Base-by-base conservation (phyloP, 1,140 invertebrate genomes). In the Drosophila punjabiensis region DNA sequence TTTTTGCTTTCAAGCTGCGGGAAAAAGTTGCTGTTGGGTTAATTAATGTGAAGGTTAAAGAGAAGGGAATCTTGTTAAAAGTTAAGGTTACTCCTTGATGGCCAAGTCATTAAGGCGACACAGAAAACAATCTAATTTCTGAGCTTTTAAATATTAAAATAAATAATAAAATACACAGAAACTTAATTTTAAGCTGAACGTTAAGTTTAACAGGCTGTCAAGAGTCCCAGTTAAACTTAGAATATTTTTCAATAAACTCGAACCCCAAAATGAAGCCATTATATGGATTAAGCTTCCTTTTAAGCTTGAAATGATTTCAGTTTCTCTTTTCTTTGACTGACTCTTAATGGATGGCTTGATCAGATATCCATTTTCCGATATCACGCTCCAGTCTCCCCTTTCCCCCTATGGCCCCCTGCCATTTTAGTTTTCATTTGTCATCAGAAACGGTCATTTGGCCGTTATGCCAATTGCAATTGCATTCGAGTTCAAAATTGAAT, bases 391-490 rank as follows among this genome's bases (percentile, higher is more conserved):
- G 1, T 24, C 24, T 24, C 24, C 3, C 3, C 24, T 24, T 55
- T n/a, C 39, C 24, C 39, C 14, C 33, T 0, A n/a, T 20, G 24
- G 24, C 66, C 41, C 13, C 28, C 7, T n/a, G 66, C 69, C 69
- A 79, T 74, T 88, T 89, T 73, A 89, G 85, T 89, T 88, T 88
- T 84, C 85, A 88, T 88, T 88, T 88, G 84, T 88, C 84, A 88
- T 88, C 84, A 69, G 30, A n/a, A 77, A 73, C 82, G 84, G 60
- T 53, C 76, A 83, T 89, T 79, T 60, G 59, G 69, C 64, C 81
- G 64, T 88, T 63, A 82, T 87, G 84, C 85, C 84, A 87, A 89
- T 84, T 88, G 85, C 84, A 89, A 88, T 88, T 88, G 81, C 78
- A 76, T 81, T 83, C 47, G 67, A 69, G 74, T 79, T 85, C 84